phyloP scores from a whole-genome alignment of 2,888 invertebrate species.

The Sarcophaga caerulescens region DNA sequence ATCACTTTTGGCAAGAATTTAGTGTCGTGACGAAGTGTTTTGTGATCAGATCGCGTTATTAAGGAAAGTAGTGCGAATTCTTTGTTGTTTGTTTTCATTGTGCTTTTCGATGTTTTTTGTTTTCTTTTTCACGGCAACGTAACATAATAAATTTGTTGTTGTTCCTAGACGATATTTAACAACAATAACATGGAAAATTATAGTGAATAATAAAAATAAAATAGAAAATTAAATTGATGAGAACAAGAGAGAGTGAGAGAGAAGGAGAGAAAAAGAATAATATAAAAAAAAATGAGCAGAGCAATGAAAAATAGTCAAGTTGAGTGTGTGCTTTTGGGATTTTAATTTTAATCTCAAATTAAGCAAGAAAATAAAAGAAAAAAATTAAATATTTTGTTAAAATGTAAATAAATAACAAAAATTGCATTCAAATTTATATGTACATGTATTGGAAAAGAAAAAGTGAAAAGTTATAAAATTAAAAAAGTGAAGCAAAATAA shows the following conservation, averaged over 20 bases:
- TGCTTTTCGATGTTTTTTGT: not conserved
- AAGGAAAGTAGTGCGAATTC: not conserved
- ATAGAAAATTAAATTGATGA: no score
- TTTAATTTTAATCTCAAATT: no score
- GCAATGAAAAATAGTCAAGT: no score
- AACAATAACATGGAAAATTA: no score
- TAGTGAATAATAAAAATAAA: no score
- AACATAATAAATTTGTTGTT: not conserved
- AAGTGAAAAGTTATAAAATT: not conserved
- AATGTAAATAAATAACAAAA: not conserved
- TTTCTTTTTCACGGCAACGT: not conserved
- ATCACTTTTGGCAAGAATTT: conserved; percentile 31
- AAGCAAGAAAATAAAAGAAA: no score
- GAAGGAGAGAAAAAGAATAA: no score
- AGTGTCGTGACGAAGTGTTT: not conserved
- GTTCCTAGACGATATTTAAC: no score
- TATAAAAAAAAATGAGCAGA: no score
- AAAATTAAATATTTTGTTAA: not conserved
- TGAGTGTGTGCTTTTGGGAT: no score
- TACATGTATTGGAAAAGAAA: not conserved
- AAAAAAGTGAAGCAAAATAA: not conserved
- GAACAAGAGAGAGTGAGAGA: no score
- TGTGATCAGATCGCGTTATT: conserved; percentile 13
- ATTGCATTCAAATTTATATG: no score
- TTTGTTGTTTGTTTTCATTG: not conserved